phyloP scores from a whole-genome alignment of 1,140 invertebrate genomes.

The Temnothorax longispinosus region DNA sequence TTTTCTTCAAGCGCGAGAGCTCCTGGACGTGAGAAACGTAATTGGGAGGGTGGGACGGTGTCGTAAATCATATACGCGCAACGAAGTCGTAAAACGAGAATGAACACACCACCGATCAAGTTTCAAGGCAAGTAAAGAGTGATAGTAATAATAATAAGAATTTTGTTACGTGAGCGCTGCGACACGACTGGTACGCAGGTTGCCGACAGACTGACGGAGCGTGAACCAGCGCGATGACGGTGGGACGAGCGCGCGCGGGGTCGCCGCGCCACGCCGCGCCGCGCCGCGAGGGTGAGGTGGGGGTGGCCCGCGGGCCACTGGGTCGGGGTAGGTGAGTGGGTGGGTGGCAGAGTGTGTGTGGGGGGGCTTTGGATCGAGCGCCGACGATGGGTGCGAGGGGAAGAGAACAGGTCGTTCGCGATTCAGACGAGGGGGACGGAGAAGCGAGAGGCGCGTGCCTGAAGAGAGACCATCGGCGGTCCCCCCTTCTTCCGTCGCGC shows the following conservation, averaged over 20 bases:
- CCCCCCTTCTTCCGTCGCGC: background rate
- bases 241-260: constrained; percentile 76
- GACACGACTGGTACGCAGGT: constrained; percentile 85
- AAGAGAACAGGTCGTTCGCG: constrained; percentile 25
- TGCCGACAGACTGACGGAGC: constrained; percentile 84
- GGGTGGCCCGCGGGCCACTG: constrained; percentile 77
- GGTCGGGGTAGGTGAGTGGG: constrained; percentile 75
- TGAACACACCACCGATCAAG: constrained; percentile 61
- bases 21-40: constrained; percentile 9
- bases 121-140: constrained; percentile 76
- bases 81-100: constrained; percentile 56
- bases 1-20: constrained; percentile 31
- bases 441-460: constrained; percentile 8
- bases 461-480: background rate
- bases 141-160: constrained; percentile 82
- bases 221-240: constrained; percentile 72
- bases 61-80: constrained; percentile 55
- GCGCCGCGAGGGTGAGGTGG: constrained; percentile 72
- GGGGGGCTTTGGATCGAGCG: constrained; percentile 42
- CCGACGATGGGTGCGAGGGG: background rate
- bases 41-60: background rate
- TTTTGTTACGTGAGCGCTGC: constrained; percentile 82
- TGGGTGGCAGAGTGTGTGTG: constrained; percentile 21
- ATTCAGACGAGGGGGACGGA: background rate
- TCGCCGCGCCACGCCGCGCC: constrained; percentile 76